Conservation (phyloP, 2,113 vertebrate species). For the Miniopterus natalensis region DNA sequence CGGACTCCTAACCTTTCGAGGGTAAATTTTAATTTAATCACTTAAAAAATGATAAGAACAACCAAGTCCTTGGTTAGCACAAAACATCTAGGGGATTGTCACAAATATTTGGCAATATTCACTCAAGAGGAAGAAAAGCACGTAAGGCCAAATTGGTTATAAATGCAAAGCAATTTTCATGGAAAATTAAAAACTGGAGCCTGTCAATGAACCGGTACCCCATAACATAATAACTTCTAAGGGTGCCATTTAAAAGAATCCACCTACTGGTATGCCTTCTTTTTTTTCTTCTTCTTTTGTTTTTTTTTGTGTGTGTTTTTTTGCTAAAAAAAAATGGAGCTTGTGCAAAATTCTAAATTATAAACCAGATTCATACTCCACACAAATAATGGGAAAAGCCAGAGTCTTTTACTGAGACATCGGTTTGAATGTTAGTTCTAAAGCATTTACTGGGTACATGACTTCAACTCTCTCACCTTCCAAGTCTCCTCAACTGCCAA, state of each 20-base stretch:
- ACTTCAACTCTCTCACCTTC: background rate
- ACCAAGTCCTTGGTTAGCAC: slow-evolving; percentile 80
- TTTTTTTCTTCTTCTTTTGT: background rate
- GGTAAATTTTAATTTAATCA: slow-evolving; percentile 84
- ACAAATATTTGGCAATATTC: slow-evolving; percentile 85
- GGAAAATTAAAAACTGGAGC: slow-evolving; percentile 88
- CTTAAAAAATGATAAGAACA: slow-evolving; percentile 78
- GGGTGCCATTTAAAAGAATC: slow-evolving; percentile 70
- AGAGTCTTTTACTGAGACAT: background rate
- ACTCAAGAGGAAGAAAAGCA: slow-evolving; percentile 84
- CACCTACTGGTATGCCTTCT: background rate
- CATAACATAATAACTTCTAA: slow-evolving; percentile 82
- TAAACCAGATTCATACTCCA: background rate
- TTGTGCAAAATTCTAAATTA: slow-evolving; percentile 48
- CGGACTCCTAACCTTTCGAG: slow-evolving; percentile 54
- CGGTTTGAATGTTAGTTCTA: background rate
- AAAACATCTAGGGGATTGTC: slow-evolving; percentile 79
- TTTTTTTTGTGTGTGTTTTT: background rate
- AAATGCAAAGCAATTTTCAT: slow-evolving; percentile 90
- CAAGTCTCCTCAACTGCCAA: background rate
- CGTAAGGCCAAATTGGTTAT: slow-evolving; percentile 84
- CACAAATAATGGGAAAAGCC: background rate
- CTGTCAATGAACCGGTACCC: slow-evolving; percentile 82
- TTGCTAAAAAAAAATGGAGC: background rate
- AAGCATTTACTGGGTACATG: background rate